These are phyloP conservation scores for Rhingia campestris DNA, from an alignment of 2,888 invertebrate species.

Conservation along the genomic window DNA sequence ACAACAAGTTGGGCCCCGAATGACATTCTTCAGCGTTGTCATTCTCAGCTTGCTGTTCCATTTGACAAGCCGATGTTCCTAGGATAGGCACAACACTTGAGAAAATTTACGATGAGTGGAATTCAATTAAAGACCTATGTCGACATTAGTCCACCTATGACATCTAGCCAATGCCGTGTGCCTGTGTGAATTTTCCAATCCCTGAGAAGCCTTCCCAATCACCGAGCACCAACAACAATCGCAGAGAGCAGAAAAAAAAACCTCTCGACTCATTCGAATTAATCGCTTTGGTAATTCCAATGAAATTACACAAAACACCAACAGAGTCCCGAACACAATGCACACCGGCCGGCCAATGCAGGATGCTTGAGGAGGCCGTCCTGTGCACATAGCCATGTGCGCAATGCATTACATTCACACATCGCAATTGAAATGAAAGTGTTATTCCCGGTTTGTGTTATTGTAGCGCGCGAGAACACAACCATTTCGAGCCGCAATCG, in stretches of 20 bases:
- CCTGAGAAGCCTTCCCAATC: slow-evolving; percentile 14
- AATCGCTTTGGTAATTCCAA: slow-evolving; percentile 65
- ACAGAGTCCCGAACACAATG: slow-evolving; percentile 27
- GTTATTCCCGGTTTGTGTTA: slow-evolving; percentile 47
- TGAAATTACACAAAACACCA: slow-evolving; percentile 72
- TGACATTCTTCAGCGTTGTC: background rate
- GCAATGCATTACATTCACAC: slow-evolving; percentile 65
- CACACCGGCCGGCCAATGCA: background rate
- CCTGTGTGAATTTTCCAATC: slow-evolving; percentile 24
- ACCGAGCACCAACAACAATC: background rate
- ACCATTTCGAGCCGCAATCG: slow-evolving; percentile 50
- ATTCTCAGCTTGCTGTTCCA: background rate
- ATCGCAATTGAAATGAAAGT: slow-evolving; percentile 71
- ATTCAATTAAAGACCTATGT: slow-evolving; percentile 68
- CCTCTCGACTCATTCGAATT: slow-evolving; percentile 55
- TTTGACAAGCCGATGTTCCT: background rate
- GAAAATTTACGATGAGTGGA: slow-evolving; percentile 49
- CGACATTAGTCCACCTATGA: slow-evolving; percentile 67
- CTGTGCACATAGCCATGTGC: slow-evolving; percentile 51
- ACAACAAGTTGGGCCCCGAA: background rate
- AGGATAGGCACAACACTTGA: slow-evolving; percentile 5
- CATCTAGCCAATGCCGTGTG: slow-evolving; percentile 39
- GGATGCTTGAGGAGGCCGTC: slow-evolving; percentile 14
- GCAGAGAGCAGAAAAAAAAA: slow-evolving; percentile 8
- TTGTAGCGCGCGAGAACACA: slow-evolving; percentile 29